Evolutionary conservation across 1,140 invertebrate genomes (phyloP), one percentile per base, ranked within the genome.

Genomic region (Pentalonia nigronervosa): DNA sequence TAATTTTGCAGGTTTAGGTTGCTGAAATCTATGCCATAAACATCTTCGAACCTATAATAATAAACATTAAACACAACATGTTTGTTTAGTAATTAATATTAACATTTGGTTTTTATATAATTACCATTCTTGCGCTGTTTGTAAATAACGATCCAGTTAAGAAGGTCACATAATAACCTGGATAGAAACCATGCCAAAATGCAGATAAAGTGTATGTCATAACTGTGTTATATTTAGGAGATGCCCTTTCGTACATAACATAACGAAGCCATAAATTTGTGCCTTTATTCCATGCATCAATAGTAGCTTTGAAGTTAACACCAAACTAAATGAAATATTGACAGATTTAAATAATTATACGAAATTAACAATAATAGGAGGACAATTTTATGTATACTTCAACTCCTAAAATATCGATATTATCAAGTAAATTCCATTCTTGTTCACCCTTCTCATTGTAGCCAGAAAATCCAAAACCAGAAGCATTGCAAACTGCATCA

Each of bases 111-210:
- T 60, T 88, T 21, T n/a, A 30, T 86, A 88, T 91, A 95, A 95
- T 96, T 96, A 98, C 98, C 94, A 96, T 96, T 96, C 99, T 96
- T 48, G 98, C 97, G 36, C 97, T 97, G 90, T 97, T 96, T 7
- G 98, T 99, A 94, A 99, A 97, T 4, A 99, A 94, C 0, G 98
- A 98, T 25, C 97, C 98, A 48, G 97, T 97, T 48, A 98, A 96
- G 95, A 99, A 99, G 2, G 98, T 99, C 67, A 99, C 95, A 95
- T 99, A 99, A 96, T 99, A 99, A 25, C 99, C 99, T 14, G 98
- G 98, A 96, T 99, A 98, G 95, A 99, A 99, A 93, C 98, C 99
- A 96, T 99, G 99, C 99, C 99, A 99, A 45, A 99, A 95, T 34
- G 98, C 98, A 47, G 98, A 99, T 87, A 99, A 96, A 4, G 97